phyloP scores from a whole-genome alignment of 2,888 invertebrate species.

The Stenurella melanura region DNA sequence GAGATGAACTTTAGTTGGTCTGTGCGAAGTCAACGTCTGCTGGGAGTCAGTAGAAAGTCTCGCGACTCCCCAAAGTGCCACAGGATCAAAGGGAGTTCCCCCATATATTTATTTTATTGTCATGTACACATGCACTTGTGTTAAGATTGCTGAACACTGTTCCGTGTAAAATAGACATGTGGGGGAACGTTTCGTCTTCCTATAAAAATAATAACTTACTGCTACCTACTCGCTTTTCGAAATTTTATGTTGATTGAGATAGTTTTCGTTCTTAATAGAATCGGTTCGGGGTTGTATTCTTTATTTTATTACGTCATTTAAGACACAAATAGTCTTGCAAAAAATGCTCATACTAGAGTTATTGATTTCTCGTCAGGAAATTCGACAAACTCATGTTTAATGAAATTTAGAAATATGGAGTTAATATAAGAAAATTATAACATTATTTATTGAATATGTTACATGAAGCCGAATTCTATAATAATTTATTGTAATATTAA shows the following conservation, averaged over 20 bases:
- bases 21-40: constrained; percentile 58
- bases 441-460: too few species aligned
- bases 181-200: constrained; percentile 54
- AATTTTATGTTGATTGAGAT: constrained; percentile 56
- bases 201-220: constrained; percentile 65
- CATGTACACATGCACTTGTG: constrained; percentile 71
- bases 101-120: constrained; percentile 73
- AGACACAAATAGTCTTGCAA: neutral
- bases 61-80: constrained; percentile 65
- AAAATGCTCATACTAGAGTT: neutral
- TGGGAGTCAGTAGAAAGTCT: constrained; percentile 61
- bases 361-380: neutral
- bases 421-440: too few species aligned
- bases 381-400: neutral
- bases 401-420: too few species aligned
- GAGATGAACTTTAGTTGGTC: constrained; percentile 59
- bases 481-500: too few species aligned
- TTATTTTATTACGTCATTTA: constrained; percentile 6
- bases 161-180: constrained; percentile 60
- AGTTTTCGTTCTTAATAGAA: constrained; percentile 6
- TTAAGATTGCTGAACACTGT: constrained; percentile 69
- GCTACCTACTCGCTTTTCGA: constrained; percentile 52
- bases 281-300: neutral
- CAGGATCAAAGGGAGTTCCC: constrained; percentile 70
- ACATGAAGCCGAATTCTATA: too few species aligned